phyloP scores from a whole-genome alignment of 2,888 invertebrate species.

The Ornithoptera alexandrae region DNA sequence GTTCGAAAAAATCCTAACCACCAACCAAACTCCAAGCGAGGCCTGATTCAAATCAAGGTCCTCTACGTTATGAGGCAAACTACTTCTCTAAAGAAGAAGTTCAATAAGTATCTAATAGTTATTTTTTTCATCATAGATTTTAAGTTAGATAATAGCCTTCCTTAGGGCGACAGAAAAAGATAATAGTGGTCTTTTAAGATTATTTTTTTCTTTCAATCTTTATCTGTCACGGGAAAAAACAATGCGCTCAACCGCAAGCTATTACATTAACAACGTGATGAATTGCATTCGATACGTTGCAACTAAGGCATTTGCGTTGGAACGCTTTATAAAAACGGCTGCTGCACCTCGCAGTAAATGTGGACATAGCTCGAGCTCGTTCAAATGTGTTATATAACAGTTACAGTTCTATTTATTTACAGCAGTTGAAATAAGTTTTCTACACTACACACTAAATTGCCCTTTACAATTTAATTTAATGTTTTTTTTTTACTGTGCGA shows the following conservation, averaged over 20 bases:
- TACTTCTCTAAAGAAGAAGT: no score
- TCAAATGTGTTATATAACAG: constrained; percentile 1
- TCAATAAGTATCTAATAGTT: no score
- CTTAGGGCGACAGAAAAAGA: not conserved
- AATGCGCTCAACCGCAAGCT: not conserved
- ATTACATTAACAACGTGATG: not conserved
- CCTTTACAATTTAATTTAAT: not conserved
- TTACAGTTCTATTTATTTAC: constrained; percentile 6
- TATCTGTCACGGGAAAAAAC: not conserved
- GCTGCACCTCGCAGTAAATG: constrained; percentile 9
- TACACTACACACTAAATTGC: not conserved
- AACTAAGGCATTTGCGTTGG: constrained; percentile 5
- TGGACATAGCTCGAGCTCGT: not conserved
- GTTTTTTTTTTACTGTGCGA: not conserved
- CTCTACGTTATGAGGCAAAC: no score
- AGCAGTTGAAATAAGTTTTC: constrained; percentile 2
- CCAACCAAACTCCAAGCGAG: no score
- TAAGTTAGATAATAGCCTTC: no score
- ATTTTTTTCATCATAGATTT: no score
- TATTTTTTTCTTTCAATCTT: not conserved
- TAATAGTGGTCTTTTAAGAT: not conserved
- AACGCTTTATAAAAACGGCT: constrained; percentile 8
- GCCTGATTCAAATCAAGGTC: no score
- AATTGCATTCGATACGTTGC: constrained; percentile 10
- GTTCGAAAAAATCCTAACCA: no score